A percentile compares a stretch with the other conserved stretches of the same genome.
These are phyloP conservation scores for Neotoxoptera formosana DNA, from an alignment of 1,140 invertebrate species.

Conservation along the genomic window DNA sequence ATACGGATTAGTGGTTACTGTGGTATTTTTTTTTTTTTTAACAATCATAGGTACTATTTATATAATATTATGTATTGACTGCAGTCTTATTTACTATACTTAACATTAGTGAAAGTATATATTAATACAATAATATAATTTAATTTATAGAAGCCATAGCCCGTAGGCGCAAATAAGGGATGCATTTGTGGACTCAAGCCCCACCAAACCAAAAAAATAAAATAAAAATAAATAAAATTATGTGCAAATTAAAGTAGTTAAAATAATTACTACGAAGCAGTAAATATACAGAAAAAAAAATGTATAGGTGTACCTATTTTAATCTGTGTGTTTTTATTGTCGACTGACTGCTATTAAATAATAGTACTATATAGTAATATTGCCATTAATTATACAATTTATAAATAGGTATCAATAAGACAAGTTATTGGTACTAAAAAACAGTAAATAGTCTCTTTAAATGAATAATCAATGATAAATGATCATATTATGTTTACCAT, in stretches of 20 bases:
- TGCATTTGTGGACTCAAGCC: neutral
- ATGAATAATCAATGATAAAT: neutral
- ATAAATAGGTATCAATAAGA: neutral
- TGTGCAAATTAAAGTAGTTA: neutral
- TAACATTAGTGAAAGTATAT: neutral
- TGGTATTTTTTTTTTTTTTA: neutral
- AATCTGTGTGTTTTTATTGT: neutral
- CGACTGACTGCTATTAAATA: neutral
- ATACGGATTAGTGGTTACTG: neutral
- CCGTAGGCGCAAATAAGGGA: neutral
- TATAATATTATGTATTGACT: neutral
- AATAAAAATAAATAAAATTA: neutral
- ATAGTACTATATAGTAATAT: neutral
- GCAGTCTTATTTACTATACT: neutral
- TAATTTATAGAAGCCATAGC: neutral
- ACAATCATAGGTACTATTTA: no score
- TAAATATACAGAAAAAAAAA: neutral
- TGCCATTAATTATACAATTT: neutral
- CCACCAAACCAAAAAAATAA: neutral
- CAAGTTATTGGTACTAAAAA: neutral
- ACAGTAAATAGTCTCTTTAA: neutral
- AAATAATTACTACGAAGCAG: neutral
- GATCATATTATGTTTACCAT: neutral
- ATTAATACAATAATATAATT: neutral
- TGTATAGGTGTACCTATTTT: neutral